Conservation (phyloP, 2,888 invertebrate species). For the Himalopsyche japonica region DNA sequence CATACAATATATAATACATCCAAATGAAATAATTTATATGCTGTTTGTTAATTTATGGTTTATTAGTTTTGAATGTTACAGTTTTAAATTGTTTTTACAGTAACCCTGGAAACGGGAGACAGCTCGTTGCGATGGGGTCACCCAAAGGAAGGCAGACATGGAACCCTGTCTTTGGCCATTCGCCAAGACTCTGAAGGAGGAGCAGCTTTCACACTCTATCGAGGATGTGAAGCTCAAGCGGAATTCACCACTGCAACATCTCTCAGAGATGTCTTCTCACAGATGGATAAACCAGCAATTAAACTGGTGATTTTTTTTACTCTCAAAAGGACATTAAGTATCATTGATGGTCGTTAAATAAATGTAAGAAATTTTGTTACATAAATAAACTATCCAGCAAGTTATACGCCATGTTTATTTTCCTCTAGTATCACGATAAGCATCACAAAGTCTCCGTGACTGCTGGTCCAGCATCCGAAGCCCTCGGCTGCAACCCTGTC, state of each 20-base stretch:
- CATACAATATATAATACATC: no score
- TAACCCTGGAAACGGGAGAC: constrained; percentile 29
- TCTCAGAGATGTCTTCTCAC: constrained; percentile 27
- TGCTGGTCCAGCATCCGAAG: constrained; percentile 11
- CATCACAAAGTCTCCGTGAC: constrained; percentile 16
- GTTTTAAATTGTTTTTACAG: constrained; percentile 6
- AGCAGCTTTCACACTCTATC: constrained; percentile 19
- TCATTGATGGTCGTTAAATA: no score
- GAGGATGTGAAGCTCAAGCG: constrained; percentile 19
- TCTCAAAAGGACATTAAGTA: no score
- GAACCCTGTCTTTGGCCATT: constrained; percentile 2
- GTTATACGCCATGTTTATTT: not conserved
- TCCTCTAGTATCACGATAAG: constrained; percentile 19
- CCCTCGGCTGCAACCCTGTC: constrained; percentile 13
- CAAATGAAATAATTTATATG: no score
- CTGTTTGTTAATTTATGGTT: no score
- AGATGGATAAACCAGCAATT: constrained; percentile 35
- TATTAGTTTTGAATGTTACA: no score
- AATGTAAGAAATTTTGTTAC: no score
- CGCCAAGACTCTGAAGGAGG: constrained; percentile 14
- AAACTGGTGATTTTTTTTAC: constrained; percentile 29
- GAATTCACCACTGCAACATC: constrained; percentile 21
- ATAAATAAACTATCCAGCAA: no score
- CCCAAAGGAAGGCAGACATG: constrained; percentile 1
- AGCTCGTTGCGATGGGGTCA: constrained; percentile 18